Conservation (phyloP, 2,113 vertebrate species). For the Coreoperca whiteheadi region DNA sequence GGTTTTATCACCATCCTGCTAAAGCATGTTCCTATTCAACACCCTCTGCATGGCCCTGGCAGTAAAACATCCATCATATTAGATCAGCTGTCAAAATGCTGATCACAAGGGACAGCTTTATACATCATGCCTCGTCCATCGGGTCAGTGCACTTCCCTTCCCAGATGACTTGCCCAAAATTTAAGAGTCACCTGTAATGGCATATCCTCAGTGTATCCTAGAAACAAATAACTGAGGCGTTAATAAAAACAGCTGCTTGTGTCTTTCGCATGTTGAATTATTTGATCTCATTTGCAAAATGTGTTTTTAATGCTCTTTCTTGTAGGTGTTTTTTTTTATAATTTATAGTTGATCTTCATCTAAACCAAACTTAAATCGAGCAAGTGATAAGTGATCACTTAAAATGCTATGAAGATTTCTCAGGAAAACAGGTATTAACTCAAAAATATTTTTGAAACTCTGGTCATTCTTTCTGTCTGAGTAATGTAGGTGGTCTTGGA, state of each 20-base stretch:
- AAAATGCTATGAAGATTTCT: not conserved
- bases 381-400: not conserved
- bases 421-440: not conserved
- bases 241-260: not conserved
- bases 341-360: not conserved
- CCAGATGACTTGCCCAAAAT: constrained; percentile 23
- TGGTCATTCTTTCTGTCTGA: not conserved
- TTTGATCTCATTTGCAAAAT: not conserved
- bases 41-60: constrained; percentile 24
- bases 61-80: constrained; percentile 74
- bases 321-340: not conserved
- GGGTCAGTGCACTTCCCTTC: constrained; percentile 55
- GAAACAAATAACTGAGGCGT: not conserved
- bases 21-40: constrained; percentile 36
- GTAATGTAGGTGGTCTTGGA: not conserved
- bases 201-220: not conserved
- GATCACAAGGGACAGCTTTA: constrained; percentile 64
- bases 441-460: not conserved
- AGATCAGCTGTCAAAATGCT: constrained; percentile 71
- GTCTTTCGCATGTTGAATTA: not conserved
- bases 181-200: constrained; percentile 33
- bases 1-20: constrained; percentile 26
- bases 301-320: not conserved
- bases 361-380: not conserved
- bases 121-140: constrained; percentile 36